Base-by-base conservation (phyloP, 1,140 invertebrate species). In the Tenebrio molitor region DNA sequence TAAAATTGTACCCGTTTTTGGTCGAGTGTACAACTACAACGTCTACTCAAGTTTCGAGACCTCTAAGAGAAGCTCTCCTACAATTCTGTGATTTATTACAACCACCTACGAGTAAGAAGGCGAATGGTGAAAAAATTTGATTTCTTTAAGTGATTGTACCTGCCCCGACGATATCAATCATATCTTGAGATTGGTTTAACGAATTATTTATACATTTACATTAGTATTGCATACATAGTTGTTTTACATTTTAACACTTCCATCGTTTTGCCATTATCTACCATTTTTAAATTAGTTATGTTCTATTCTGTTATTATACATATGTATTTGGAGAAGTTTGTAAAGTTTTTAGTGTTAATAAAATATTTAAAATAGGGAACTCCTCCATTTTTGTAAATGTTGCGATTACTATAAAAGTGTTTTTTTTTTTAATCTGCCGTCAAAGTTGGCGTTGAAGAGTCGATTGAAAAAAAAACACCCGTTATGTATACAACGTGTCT, bases 1-100 rank as follows among this genome's bases (percentile, higher is more conserved):
- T 98, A 76, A 87, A 87, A 21, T 83, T 98, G 6, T 99, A 98
- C 85, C 96, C 96, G 0, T 90, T 90, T 82, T 85, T 99, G 69
- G 96, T 97, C 8, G 92, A 95, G 79, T 95, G 95, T 83, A 95
- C 94, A 74, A 91, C 92, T 36, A 89, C 92, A 39, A 89, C 87
- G 65, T 91, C 90, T 17, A 83, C 87, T n/a, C 91, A 94, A 85
- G 92, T 94, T 5, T 93, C 91, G 62, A 88, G 89, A 67, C 94
- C 95, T 2, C 86, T 97, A 33, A 88, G 93, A 29, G 95, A 95
- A 81, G 95, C 95, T 44, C 86, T 98, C 23, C 87, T 95, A 68
- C 93, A 97, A 82, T 97, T 95, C 85, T 90, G 90, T 65, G 94
- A 96, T 85, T 88, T 98, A 65, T 85, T 98, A 69, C 86, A 90